Evolutionary conservation across 2,888 invertebrate genomes (phyloP).

Genomic region (Diloba caeruleocephala): DNA sequence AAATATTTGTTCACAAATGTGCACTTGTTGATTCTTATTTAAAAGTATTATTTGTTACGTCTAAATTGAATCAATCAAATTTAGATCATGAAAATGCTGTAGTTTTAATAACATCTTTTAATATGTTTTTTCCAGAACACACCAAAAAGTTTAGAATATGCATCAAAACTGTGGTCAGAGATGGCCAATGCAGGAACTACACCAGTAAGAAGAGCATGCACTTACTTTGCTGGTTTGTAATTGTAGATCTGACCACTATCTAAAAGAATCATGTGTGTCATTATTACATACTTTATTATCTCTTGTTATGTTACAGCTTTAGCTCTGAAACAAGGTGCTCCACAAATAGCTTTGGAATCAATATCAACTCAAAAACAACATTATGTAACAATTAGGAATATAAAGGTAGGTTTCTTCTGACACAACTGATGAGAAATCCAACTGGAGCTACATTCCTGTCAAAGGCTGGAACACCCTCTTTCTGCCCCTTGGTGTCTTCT

Average conservation of each 20-base stretch:
- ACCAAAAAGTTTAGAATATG: slow-evolving; percentile 90
- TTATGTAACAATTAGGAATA: slow-evolving; percentile 92
- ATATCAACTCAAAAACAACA: slow-evolving; percentile 87
- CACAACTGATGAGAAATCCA: too few relatives aligned
- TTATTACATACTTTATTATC: background rate
- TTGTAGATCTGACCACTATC: background rate
- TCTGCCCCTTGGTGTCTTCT: too few relatives aligned
- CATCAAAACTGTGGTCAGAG: slow-evolving; percentile 90
- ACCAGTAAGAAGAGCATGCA: slow-evolving; percentile 90
- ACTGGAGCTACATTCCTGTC: too few relatives aligned
- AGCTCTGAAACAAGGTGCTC: slow-evolving; percentile 91
- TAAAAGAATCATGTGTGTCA: too few relatives aligned
- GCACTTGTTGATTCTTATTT: too few relatives aligned
- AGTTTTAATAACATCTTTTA: slow-evolving; percentile 3
- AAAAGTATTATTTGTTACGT: too few relatives aligned
- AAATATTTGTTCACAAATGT: too few relatives aligned
- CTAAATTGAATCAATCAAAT: too few relatives aligned
- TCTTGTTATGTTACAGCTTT: slow-evolving; percentile 81
- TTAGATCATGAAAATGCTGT: too few relatives aligned
- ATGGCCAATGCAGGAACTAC: slow-evolving; percentile 87
- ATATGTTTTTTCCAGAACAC: slow-evolving; percentile 93
- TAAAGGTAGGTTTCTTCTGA: slow-evolving; percentile 89
- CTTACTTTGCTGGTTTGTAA: slow-evolving; percentile 89
- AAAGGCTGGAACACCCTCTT: too few relatives aligned
- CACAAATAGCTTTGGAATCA: slow-evolving; percentile 92